Percentiles rank a stretch among this genome's conserved stretches.
These are phyloP conservation scores for Megalurothrips usitatus DNA, from an alignment of 2,888 invertebrate species.

Conservation along the genomic window DNA sequence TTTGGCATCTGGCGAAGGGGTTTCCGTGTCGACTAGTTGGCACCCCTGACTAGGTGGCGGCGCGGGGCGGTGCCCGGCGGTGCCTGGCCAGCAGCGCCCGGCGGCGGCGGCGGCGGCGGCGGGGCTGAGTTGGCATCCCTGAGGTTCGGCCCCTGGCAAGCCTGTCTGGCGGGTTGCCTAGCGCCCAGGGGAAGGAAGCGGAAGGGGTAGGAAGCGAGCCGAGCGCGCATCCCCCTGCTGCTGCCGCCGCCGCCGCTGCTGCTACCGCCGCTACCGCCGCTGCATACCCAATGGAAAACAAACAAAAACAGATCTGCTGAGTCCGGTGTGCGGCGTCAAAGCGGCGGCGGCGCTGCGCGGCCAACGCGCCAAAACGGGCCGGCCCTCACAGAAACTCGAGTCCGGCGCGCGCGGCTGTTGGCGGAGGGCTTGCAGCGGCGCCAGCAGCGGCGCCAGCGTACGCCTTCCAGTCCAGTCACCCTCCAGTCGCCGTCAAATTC, in stretches of 20 bases:
- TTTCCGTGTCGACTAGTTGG: not conserved
- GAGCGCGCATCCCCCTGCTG: not conserved
- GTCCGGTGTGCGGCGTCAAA: conserved; percentile 29
- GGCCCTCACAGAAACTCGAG: no score
- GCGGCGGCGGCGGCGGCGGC: not conserved
- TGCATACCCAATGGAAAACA: conserved; percentile 23
- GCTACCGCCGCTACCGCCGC: conserved; percentile 1
- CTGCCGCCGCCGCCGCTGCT: not conserved
- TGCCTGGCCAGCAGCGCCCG: no score
- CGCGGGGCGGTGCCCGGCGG: not conserved
- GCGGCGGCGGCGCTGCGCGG: no score
- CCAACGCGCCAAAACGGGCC: no score
- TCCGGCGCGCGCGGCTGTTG: no score
- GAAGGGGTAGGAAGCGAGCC: no score
- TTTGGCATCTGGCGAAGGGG: not conserved
- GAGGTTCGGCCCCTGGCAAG: no score
- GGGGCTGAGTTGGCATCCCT: not conserved
- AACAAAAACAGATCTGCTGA: conserved; percentile 31
- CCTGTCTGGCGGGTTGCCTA: not conserved
- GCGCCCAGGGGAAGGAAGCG: not conserved
- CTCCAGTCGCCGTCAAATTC: no score
- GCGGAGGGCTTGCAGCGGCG: no score
- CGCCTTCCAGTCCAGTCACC: no score
- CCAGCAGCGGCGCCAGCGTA: no score
- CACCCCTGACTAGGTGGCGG: not conserved